These are phyloP conservation scores for Cheilinus undulatus DNA, from an alignment of 2,113 vertebrate genomes.

Conservation along the genomic window DNA sequence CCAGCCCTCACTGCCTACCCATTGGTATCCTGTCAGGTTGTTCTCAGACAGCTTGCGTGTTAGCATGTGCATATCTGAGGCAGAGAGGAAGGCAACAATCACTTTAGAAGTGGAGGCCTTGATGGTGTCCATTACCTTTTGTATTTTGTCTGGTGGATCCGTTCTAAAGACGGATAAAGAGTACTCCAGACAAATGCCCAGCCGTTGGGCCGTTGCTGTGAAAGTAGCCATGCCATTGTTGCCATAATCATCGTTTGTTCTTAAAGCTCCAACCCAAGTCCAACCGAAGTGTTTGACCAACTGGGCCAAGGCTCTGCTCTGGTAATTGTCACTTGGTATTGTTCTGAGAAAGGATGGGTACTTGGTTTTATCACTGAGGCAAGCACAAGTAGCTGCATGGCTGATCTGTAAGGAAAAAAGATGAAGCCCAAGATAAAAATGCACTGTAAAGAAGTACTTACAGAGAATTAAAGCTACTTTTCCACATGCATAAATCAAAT, in stretches of 20 bases:
- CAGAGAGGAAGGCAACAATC: constrained; percentile 75
- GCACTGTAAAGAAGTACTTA: not conserved
- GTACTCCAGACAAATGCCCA: constrained; percentile 75
- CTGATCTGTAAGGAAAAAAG: constrained; percentile 66
- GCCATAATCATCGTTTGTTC: constrained; percentile 79
- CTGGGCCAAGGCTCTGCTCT: constrained; percentile 74
- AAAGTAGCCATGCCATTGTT: constrained; percentile 77
- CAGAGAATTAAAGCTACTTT: not conserved
- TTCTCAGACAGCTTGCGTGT: constrained; percentile 65
- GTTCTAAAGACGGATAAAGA: constrained; percentile 76
- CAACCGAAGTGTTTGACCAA: constrained; percentile 77
- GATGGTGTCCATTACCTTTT: constrained; percentile 70
- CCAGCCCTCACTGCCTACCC: constrained; percentile 82
- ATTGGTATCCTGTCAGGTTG: constrained; percentile 81
- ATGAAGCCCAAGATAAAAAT: not conserved
- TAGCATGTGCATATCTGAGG: constrained; percentile 70
- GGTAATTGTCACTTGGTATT: constrained; percentile 78
- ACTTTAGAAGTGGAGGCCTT: constrained; percentile 77
- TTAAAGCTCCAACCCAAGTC: constrained; percentile 78
- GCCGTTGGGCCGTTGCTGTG: constrained; percentile 59
- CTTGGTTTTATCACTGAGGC: constrained; percentile 78
- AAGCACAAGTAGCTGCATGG: constrained; percentile 80
- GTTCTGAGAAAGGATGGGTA: constrained; percentile 78
- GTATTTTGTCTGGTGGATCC: constrained; percentile 66
- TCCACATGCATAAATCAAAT: not conserved